A percentile compares a stretch with the other conserved stretches of the same genome.
Evolutionary conservation across 2,888 invertebrate species (phyloP).

Genomic region (Nomada lathburiana): DNA sequence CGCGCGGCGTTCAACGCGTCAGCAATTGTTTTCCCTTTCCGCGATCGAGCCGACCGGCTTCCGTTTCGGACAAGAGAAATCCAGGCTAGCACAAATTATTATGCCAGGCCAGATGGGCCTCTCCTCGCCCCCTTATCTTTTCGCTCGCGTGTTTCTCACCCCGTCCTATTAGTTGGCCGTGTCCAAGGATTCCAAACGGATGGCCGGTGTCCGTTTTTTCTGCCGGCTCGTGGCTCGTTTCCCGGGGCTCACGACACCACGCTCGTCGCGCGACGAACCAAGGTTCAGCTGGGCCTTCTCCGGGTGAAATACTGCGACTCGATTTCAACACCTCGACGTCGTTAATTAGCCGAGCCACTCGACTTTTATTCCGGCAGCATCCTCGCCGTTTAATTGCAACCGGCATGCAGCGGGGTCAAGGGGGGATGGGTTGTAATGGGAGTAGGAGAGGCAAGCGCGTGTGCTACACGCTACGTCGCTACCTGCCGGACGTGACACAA

Average conservation of each 20-base stretch:
- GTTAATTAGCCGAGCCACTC: conserved; percentile 79
- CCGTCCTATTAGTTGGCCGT: conserved; percentile 81
- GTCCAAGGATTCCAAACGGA: conserved; percentile 75
- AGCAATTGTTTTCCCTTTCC: conserved; percentile 7
- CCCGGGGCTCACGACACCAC: conserved; percentile 33
- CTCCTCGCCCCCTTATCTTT: conserved; percentile 76
- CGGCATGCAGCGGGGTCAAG: conserved; percentile 23
- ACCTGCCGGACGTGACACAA: conserved; percentile 72
- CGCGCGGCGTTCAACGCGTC: background rate
- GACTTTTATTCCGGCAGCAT: conserved; percentile 70
- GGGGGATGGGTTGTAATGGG: background rate
- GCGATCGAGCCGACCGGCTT: conserved; percentile 71
- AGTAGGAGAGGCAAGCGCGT: conserved; percentile 25
- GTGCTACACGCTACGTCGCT: conserved; percentile 57
- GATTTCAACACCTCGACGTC: conserved; percentile 80
- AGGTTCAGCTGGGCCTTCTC: conserved; percentile 46
- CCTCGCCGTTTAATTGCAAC: conserved; percentile 70
- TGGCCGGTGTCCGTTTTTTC: conserved; percentile 42
- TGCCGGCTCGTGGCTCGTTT: conserved; percentile 35
- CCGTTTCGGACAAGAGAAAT: conserved; percentile 33
- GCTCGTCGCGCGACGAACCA: conserved; percentile 39
- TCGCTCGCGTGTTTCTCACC: conserved; percentile 80
- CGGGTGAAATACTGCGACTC: conserved; percentile 81
- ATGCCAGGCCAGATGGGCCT: conserved; percentile 70
- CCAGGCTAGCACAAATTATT: conserved; percentile 77